Evolutionary conservation across 1,140 invertebrate genomes (phyloP), one percentile per base, ranked within the genome.

Genomic region (Dendrolimus punctatus): DNA sequence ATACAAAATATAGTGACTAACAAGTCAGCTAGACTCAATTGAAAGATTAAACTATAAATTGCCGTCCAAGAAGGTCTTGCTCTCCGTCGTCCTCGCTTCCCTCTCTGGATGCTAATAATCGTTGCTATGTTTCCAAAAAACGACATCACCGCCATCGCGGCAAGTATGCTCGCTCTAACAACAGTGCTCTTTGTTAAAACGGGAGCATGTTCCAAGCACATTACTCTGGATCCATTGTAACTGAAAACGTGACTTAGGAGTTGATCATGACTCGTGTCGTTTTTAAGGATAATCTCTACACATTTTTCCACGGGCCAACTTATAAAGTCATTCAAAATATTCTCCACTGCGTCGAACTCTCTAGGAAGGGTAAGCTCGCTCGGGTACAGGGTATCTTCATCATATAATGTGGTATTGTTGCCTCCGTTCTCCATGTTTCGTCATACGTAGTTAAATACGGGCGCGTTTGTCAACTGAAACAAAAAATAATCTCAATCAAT

Each of bases 1-100:
- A 95, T 90, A 73, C 94, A 95, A 76, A 95, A 95, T 41, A 95
- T 82, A 0, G 94, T 93, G 1, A 96, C 94, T 5, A 95, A 80
- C 5, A 94, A 87, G 80, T 96, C 95, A 0, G 94, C 93, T 36
- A 93, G 85, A 0, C 91, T 92, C 1, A 94, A 85, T 68, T 95
- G 93, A 39, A 94, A 89, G 63, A 95, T 94, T 41, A 95, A 77
- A 23, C 90, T 92, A 71, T 95, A 95, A 49, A 95, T 92, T 4
- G 93, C 91, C 39, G 90, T 92, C 83, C 90, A 89, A 49, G 90
- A 89, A 60, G 93, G 87, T 62, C 90, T 68, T 0, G 87, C 85
- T 53, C 87, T 85, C 44, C 89, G 75, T 23, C 89, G 73, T 42
- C 85, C 74, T 39, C 88, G 76, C 48, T 82, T 88, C 0, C 88